These are phyloP conservation scores for Dorcus parallelipipedus DNA, from an alignment of 2,888 invertebrate genomes.

Conservation along the genomic window DNA sequence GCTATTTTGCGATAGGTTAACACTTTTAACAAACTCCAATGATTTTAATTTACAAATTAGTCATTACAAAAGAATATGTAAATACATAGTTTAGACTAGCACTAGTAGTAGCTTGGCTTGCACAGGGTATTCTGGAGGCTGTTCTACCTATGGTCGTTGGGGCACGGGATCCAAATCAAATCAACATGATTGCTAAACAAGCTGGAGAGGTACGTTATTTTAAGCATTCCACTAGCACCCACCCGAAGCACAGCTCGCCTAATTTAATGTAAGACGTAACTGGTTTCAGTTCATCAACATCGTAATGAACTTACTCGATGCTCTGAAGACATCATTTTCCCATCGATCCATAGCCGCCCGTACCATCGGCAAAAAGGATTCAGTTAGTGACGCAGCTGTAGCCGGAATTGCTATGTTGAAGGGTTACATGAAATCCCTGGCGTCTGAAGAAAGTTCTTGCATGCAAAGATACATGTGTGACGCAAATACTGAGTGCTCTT, in stretches of 20 bases:
- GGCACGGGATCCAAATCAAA: conserved; percentile 87
- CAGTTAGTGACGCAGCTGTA: conserved; percentile 85
- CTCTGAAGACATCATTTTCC: conserved; percentile 88
- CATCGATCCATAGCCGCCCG: conserved; percentile 84
- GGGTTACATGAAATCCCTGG: conserved; percentile 80
- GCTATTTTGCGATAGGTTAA: too few species aligned
- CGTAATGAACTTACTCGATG: conserved; percentile 86
- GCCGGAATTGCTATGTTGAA: conserved; percentile 87
- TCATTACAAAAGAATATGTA: conserved; percentile 16
- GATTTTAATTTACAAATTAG: too few species aligned
- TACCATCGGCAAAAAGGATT: conserved; percentile 80
- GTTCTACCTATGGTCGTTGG: conserved; percentile 88
- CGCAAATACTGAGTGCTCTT: conserved; percentile 82
- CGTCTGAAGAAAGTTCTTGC: conserved; percentile 62
- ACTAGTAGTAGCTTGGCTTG: conserved; percentile 51
- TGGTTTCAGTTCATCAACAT: conserved; percentile 81
- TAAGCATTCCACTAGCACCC: neutral
- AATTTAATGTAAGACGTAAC: neutral
- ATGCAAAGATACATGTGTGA: conserved; percentile 87
- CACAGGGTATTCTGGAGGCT: conserved; percentile 89
- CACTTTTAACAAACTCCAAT: too few species aligned
- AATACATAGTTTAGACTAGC: conserved; percentile 32
- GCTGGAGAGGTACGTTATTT: conserved; percentile 83
- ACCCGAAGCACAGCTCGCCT: neutral
- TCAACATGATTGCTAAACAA: conserved; percentile 91